Base-by-base conservation (phyloP, 37 sponge, comb jelly and placozoan genomes). In the Lycopodina hypogea region DNA sequence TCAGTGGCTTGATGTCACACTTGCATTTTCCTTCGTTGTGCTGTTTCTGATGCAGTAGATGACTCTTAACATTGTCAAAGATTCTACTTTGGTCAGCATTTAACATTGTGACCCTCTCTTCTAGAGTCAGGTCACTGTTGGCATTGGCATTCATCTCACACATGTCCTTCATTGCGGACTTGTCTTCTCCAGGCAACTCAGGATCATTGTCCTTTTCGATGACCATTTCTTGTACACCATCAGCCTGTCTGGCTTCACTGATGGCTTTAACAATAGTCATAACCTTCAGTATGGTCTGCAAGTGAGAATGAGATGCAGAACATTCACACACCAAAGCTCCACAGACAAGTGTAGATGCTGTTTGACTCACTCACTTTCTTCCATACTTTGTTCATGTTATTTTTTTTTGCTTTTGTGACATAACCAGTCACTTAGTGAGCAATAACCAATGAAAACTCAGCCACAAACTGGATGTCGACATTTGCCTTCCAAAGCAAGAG, bases 21-120 rank as follows among this genome's bases (percentile, higher is more conserved):
- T n/a, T n/a, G n/a, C 29, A 51, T 42, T 84, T 78, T 1, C 11
- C 17, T 14, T 79, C 42, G 50, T n/a, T n/a, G n/a, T n/a, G n/a
- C n/a, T n/a, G n/a, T n/a, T n/a, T n/a, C n/a, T 80, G 77, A 21
- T 18, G 40, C n/a, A n/a, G n/a, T n/a, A n/a, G n/a, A n/a, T n/a
- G n/a, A n/a, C n/a, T n/a, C 14, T 24, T 42, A 6, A 88, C 75
- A 24, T 53, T 60, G 21, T 88, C 62, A 40, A 74, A 88, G 30
- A 88, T 37, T 1, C 80, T 35, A 15, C 42, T 35, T 71, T 88
- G 89, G 52, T 88, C 89, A 48, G 61, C 34, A 79, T 88, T 83
- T 6, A n/a, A n/a, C n/a, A 78, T 82, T 15, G 67, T 35, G 6
- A 83, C n/a, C 29, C 74, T 32, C 60, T 78, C 80, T 29, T 83